A percentile compares a stretch with the other conserved stretches of the same genome.
phyloP scores from a whole-genome alignment of 2,888 invertebrate species.

The Synanthedon vespiformis region DNA sequence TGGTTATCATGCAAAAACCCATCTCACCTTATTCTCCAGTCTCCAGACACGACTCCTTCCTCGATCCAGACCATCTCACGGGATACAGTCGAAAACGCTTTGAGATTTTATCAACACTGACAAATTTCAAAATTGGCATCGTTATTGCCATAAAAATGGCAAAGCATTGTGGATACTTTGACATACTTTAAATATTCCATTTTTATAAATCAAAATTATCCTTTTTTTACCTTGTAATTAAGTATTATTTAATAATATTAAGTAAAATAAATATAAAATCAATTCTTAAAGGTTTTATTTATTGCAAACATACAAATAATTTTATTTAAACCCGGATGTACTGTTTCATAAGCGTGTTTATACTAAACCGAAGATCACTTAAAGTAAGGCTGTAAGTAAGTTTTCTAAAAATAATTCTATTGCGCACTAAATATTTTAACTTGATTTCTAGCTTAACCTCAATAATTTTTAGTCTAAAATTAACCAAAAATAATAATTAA shows the following conservation, averaged over 20 bases:
- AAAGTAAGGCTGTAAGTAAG: constrained; percentile 24
- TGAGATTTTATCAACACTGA: no score
- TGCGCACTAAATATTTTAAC: constrained; percentile 16
- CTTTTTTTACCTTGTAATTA: no score
- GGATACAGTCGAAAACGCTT: no score
- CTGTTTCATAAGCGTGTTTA: constrained; percentile 18
- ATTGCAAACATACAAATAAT: constrained; percentile 47
- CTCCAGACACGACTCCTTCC: no score
- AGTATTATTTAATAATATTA: not conserved
- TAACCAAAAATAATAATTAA: constrained; percentile 14
- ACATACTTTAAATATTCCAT: no score
- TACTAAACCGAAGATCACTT: constrained; percentile 43
- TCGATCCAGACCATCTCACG: no score
- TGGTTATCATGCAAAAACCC: no score
- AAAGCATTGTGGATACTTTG: no score
- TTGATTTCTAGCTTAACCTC: constrained; percentile 31
- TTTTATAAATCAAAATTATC: no score
- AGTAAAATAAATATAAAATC: constrained; percentile 2
- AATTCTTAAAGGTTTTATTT: constrained; percentile 23
- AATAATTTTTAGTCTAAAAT: constrained; percentile 49
- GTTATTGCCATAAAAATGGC: no score
- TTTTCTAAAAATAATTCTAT: constrained; percentile 32
- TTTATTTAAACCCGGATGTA: constrained; percentile 36
- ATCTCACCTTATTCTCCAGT: no score
- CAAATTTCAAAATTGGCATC: no score